These are phyloP conservation scores for Platorchestia sp. DNA, from an alignment of 1,140 invertebrate genomes.

Conservation along the genomic window DNA sequence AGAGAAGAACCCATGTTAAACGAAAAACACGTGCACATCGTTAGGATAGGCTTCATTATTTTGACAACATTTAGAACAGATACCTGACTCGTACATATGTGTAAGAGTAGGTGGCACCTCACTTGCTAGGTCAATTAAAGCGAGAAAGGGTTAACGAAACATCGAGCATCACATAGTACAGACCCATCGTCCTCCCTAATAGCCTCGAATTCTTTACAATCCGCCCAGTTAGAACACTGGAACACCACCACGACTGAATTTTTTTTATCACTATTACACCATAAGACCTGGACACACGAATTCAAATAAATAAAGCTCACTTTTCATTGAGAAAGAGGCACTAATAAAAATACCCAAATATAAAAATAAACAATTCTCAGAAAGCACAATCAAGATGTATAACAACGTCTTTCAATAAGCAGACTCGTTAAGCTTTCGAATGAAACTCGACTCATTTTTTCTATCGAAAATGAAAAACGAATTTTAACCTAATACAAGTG, in stretches of 20 bases:
- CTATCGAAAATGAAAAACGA: too few species aligned
- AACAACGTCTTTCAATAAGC: not conserved
- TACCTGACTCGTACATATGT: not conserved
- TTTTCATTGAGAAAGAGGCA: not conserved
- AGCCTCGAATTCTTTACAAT: too few species aligned
- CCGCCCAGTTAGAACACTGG: too few species aligned
- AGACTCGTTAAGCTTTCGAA: too few species aligned
- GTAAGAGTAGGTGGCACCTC: not conserved
- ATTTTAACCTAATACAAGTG: too few species aligned
- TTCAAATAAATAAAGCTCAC: not conserved
- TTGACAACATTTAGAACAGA: not conserved
- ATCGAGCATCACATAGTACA: too few species aligned
- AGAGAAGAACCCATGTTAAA: not conserved
- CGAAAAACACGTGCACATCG: too few species aligned
- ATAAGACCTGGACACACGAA: not conserved
- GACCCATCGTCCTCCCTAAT: too few species aligned
- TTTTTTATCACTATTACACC: not conserved
- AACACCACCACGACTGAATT: not conserved
- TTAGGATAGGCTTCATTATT: not conserved
- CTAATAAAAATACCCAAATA: not conserved
- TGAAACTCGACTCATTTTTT: too few species aligned
- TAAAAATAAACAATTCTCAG: not conserved
- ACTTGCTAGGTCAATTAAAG: too few species aligned
- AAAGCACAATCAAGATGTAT: not conserved
- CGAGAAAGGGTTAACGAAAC: too few species aligned